A percentile compares a stretch with the other conserved stretches of the same genome.
Evolutionary conservation across 2,797 vertebrate species (phyloP).

Genomic region (Phalanger gymnotis): DNA sequence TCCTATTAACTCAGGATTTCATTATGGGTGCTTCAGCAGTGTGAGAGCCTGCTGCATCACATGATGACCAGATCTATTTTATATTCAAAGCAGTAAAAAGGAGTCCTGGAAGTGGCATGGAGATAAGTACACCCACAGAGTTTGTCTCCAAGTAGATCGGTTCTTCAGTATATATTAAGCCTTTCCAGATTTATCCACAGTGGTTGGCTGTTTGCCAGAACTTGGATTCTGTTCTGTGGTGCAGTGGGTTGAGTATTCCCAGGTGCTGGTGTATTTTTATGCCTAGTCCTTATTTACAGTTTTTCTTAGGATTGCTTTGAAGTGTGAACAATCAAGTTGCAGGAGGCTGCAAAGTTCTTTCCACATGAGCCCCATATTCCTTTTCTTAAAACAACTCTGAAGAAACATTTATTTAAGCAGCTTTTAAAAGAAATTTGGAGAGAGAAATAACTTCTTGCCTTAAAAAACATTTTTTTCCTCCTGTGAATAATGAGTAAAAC

Average conservation of each 20-base stretch:
- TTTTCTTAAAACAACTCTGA: conserved; percentile 70
- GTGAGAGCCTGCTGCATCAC: conserved; percentile 48
- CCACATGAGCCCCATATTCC: conserved; percentile 67
- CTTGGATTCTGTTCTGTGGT: conserved; percentile 80
- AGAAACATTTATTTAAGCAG: conserved; percentile 69
- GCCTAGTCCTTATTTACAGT: conserved; percentile 85
- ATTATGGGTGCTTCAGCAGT: not conserved
- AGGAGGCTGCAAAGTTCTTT: conserved; percentile 77
- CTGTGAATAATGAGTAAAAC: conserved; percentile 26
- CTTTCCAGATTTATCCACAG: conserved; percentile 82
- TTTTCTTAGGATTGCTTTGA: conserved; percentile 85
- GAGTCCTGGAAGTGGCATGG: conserved; percentile 76
- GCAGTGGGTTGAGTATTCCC: conserved; percentile 86
- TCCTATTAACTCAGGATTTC: conserved; percentile 47
- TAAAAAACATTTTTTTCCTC: conserved; percentile 71
- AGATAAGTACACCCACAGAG: conserved; percentile 81
- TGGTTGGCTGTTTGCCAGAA: conserved; percentile 82
- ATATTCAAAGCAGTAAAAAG: conserved; percentile 76
- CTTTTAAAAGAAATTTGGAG: conserved; percentile 61
- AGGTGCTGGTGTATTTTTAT: conserved; percentile 85
- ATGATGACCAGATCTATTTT: conserved; percentile 75
- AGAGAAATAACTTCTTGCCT: conserved; percentile 66
- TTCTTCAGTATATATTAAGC: conserved; percentile 76
- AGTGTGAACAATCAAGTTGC: conserved; percentile 82
- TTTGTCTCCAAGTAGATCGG: conserved; percentile 77